These are phyloP conservation scores for Discoglossus pictus DNA, from an alignment of 2,797 vertebrate genomes.

Conservation along the genomic window DNA sequence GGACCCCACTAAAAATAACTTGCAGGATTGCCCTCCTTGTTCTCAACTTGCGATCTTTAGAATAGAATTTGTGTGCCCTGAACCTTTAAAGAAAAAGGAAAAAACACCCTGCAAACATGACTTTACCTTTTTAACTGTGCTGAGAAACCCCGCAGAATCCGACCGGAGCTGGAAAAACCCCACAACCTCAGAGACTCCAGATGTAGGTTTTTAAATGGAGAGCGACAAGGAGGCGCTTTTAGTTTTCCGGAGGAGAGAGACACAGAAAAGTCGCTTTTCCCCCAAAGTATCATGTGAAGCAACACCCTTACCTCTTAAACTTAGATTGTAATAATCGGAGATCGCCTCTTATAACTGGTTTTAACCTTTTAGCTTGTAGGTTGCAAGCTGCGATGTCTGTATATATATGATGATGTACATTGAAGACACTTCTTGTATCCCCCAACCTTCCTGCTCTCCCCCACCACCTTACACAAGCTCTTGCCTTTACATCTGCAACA, in stretches of 20 bases:
- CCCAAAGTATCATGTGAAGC: constrained; percentile 99
- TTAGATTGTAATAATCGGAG: constrained; percentile 99
- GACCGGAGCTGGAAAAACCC: constrained; percentile 49
- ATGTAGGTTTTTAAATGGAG: constrained; percentile 52
- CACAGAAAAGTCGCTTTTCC: constrained; percentile 94
- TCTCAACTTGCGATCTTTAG: constrained; percentile 49
- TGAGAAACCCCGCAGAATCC: constrained; percentile 50
- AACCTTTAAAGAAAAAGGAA: constrained; percentile 53
- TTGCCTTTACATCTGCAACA: constrained; percentile 73
- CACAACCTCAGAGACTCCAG: constrained; percentile 50
- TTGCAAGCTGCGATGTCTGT: constrained; percentile 94
- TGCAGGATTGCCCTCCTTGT: constrained; percentile 30
- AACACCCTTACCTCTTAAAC: constrained; percentile 99
- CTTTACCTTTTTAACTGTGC: constrained; percentile 52
- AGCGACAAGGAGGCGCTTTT: constrained; percentile 80
- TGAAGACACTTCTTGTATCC: constrained; percentile 85
- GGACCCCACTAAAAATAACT: constrained; percentile 27
- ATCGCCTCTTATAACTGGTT: constrained; percentile 99
- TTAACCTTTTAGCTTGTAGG: constrained; percentile 96
- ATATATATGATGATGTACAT: constrained; percentile 99
- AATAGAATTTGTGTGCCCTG: constrained; percentile 50
- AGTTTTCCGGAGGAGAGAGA: constrained; percentile 91
- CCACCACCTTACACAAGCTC: constrained; percentile 77
- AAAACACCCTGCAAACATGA: constrained; percentile 80
- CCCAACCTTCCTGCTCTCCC: constrained; percentile 68